Evolutionary conservation across 2,888 invertebrate genomes (phyloP).

Genomic region (Cheilosia urbana): DNA sequence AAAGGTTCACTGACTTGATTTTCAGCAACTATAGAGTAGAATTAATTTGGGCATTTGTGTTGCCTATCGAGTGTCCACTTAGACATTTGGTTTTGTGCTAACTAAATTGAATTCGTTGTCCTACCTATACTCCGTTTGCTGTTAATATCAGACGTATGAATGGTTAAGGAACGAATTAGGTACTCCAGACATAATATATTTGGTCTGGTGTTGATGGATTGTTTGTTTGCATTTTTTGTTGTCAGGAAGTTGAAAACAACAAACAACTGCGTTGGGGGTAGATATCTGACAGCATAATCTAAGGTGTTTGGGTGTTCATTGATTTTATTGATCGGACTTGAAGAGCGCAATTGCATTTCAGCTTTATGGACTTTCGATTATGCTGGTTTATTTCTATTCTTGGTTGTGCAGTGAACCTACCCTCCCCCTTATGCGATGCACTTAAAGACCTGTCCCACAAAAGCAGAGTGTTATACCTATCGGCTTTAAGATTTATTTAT

Average conservation of each 20-base stretch:
- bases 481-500: too few relatives aligned
- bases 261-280: constrained; percentile 2
- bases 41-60: not conserved
- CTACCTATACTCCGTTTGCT: not conserved
- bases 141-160: constrained; percentile 19
- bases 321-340: constrained; percentile 44
- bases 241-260: constrained; percentile 56
- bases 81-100: not conserved
- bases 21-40: not conserved
- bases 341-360: too few relatives aligned
- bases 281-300: not conserved
- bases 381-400: too few relatives aligned
- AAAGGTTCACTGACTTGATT: constrained; percentile 15
- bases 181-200: not conserved
- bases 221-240: constrained; percentile 34
- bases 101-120: not conserved
- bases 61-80: not conserved
- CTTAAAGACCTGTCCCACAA: too few relatives aligned
- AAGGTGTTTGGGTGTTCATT: constrained; percentile 29
- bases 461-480: too few relatives aligned
- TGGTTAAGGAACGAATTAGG: constrained; percentile 12
- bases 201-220: not conserved
- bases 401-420: too few relatives aligned
- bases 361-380: too few relatives aligned
- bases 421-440: too few relatives aligned